Percentiles rank a stretch among this genome's conserved stretches.
These are phyloP conservation scores for Tychaedon coryphoeus DNA, from an alignment of 2,113 vertebrate species.

Conservation along the genomic window DNA sequence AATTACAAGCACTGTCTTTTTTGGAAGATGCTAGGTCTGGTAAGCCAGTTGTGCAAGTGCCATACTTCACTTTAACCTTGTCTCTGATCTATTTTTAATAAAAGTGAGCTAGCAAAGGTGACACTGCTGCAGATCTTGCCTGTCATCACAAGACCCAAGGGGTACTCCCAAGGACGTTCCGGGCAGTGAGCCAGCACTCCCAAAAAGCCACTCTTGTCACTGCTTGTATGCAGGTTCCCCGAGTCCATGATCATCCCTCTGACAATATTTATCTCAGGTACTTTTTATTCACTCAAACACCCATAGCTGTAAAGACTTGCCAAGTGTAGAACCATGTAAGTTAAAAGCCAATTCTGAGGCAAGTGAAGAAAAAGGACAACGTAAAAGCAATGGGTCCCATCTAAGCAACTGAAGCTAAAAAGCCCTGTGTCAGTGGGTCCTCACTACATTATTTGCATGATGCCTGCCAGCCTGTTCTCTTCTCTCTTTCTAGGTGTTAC, in stretches of 20 bases:
- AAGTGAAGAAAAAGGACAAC: background rate
- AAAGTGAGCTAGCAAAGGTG: background rate
- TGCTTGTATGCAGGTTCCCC: background rate
- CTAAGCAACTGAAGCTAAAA: background rate
- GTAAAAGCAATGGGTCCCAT: background rate
- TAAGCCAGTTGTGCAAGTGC: background rate
- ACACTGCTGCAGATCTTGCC: background rate
- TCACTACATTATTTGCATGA: background rate
- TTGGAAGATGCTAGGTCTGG: background rate
- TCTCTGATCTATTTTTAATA: background rate
- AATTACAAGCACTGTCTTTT: background rate
- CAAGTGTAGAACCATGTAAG: background rate
- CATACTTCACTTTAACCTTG: background rate
- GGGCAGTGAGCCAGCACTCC: background rate
- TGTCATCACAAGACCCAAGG: background rate
- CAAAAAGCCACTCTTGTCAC: background rate
- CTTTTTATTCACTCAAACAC: background rate
- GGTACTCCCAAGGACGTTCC: background rate
- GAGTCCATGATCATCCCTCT: background rate
- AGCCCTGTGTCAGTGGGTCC: background rate
- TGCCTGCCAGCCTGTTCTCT: background rate
- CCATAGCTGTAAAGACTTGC: background rate
- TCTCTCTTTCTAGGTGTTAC: background rate
- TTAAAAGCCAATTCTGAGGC: background rate
- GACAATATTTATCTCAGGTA: background rate